Percentiles rank a stretch among this genome's conserved stretches.
Evolutionary conservation across 64 coral and sea anemone species (phyloP).

Genomic region (Catalaphyllia jardinei): DNA sequence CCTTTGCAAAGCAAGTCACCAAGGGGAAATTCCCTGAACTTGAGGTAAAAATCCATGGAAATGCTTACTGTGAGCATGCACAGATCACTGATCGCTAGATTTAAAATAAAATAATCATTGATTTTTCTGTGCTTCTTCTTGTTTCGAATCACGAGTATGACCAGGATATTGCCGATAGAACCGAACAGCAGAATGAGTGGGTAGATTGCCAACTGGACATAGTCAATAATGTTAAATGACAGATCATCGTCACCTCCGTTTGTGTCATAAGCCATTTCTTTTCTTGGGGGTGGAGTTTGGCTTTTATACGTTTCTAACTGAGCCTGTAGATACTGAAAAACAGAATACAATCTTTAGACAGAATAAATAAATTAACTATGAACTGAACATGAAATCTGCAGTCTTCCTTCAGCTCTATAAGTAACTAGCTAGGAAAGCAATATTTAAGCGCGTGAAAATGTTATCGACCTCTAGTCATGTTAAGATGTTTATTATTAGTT

Average conservation of each 20-base stretch:
- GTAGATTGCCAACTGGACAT: slow-evolving; percentile 57
- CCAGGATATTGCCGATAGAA: slow-evolving; percentile 68
- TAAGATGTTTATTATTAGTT: too few species aligned
- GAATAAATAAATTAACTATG: too few species aligned
- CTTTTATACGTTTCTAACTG: neutral
- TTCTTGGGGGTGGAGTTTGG: neutral
- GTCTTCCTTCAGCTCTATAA: too few species aligned
- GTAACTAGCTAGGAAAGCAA: too few species aligned
- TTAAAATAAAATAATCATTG: slow-evolving; percentile 84
- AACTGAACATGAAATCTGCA: too few species aligned
- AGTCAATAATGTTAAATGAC: slow-evolving; percentile 21
- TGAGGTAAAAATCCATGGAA: slow-evolving; percentile 64
- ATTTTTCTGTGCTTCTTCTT: slow-evolving; percentile 71
- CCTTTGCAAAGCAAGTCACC: slow-evolving; percentile 72
- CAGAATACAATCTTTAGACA: neutral
- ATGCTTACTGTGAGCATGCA: slow-evolving; percentile 69
- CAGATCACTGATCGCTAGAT: slow-evolving; percentile 62
- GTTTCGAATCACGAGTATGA: slow-evolving; percentile 62
- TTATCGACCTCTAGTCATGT: too few species aligned
- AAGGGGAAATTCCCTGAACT: slow-evolving; percentile 39
- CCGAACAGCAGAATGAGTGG: slow-evolving; percentile 63
- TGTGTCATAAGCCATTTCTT: neutral
- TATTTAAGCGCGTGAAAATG: too few species aligned
- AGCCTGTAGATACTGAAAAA: neutral
- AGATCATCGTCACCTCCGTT: neutral